Evolutionary conservation across 2,797 vertebrate species (phyloP).

Genomic region (Bradypodion pumilum): DNA sequence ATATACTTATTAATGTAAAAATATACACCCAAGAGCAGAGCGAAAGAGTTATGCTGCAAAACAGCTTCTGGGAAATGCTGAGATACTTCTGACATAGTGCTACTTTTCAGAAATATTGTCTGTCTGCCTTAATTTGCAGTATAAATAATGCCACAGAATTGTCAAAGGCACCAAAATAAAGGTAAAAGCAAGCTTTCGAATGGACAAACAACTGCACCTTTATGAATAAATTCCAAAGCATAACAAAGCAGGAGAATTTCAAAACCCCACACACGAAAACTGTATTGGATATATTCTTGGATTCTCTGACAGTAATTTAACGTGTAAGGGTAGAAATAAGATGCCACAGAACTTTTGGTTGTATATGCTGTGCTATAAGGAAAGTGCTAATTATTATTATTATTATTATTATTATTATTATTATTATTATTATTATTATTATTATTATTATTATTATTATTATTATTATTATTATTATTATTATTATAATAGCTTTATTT

Average conservation of each 20-base stretch:
- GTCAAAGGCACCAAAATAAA: conserved; percentile 14
- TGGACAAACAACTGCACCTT: not conserved
- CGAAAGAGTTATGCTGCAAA: conserved; percentile 27
- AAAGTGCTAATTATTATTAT: no score
- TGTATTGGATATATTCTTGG: fast-evolving
- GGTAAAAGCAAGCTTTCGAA: not conserved
- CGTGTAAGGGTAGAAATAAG: not conserved
- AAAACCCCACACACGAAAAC: not conserved
- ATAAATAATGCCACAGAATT: fast-evolving
- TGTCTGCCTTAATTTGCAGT: not conserved
- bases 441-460: no score
- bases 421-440: no score
- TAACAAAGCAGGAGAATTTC: not conserved
- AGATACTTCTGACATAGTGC: conserved; percentile 46
- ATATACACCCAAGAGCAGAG: conserved; percentile 54
- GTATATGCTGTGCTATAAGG: not conserved
- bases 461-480: no score
- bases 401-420: no score
- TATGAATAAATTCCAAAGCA: fast-evolving
- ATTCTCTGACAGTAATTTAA: not conserved
- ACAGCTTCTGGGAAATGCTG: conserved; percentile 43
- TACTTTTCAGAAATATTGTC: conserved; percentile 44
- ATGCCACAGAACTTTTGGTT: not conserved
- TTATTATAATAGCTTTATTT: no score
- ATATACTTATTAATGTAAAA: conserved; percentile 66